phyloP scores from a whole-genome alignment of 2,113 vertebrate genomes.

The Centropus unirufus region DNA sequence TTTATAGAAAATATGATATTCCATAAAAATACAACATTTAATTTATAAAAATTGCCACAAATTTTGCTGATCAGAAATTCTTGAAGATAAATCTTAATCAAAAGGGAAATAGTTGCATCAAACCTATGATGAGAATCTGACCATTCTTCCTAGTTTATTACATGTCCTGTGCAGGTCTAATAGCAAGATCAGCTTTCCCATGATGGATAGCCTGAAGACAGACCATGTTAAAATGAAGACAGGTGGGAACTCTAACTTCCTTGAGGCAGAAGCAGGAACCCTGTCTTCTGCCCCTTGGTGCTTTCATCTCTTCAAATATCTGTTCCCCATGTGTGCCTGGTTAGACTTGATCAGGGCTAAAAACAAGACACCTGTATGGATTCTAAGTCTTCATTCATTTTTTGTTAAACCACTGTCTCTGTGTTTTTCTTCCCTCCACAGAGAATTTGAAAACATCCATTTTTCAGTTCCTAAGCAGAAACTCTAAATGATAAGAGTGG shows the following conservation, averaged over 20 bases:
- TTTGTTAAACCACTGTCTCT: neutral
- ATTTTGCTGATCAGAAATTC: neutral
- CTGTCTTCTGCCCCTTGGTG: neutral
- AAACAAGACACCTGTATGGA: neutral
- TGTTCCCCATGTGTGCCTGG: neutral
- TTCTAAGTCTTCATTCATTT: neutral
- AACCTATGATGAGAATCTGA: neutral
- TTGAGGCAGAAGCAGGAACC: neutral
- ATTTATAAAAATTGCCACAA: neutral
- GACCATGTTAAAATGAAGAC: neutral
- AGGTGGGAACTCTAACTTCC: neutral
- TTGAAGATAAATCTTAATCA: neutral
- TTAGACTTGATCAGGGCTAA: neutral
- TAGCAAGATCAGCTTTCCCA: neutral
- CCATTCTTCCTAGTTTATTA: neutral
- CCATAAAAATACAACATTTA: neutral
- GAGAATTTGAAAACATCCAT: neutral
- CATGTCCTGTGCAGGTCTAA: neutral
- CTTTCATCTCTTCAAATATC: neutral
- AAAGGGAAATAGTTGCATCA: neutral
- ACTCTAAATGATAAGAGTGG: neutral
- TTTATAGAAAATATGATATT: neutral
- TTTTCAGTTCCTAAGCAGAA: neutral
- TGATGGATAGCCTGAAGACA: neutral
- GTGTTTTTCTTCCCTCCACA: rapidly evolving